Evolutionary conservation across 2,797 vertebrate genomes (phyloP), one percentile per base, ranked within the genome.

Genomic region (Delichon dasypus): DNA sequence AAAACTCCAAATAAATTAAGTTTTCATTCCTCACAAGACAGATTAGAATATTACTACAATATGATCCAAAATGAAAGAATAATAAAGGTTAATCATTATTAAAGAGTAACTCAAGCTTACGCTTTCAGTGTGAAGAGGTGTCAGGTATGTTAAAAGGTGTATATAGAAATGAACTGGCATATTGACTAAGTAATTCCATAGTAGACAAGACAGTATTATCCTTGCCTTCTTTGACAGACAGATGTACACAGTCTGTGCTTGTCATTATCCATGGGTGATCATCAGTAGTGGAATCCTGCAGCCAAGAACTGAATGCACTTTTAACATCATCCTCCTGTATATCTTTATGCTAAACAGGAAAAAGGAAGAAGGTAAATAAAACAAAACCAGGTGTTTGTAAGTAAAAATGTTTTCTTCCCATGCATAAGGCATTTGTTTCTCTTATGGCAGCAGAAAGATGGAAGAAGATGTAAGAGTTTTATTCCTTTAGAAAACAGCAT

Each of bases 301-400:
- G 96, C 99, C 99, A 99, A n/a, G 98, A 98, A 34, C 97, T 97
- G 90, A 99, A 99, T 30, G 98, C 97, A 64, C 97, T 96, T 97
- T 98, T 99, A 93, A 99, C 87, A 34, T 98, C 98, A 64, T 98
- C 98, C 79, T 98, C 98, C 6, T 83, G 92, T 74, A 98, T 75
- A 45, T 92, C 94, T 90, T 98, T 94, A 54, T 96, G 97, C 99
- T 99, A 93, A 67, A 94, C 2, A 67, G 65, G 58, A 88, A 91
- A 93, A 94, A 40, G 53, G 44, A 90, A 54, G 85, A 50, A 57
- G 18, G 40, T 38, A 88, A 85, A 16, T 65, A 38, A 66, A 89
- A 61, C 23, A 87, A 73, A 90, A n/a, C 18, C 29, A 55, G n/a
- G 9, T 44, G 9, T 34, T 61, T 26, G 1, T 30, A 68, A 75